Evolutionary conservation across 2,888 invertebrate genomes (phyloP), one percentile per base, ranked within the genome.

Genomic region (Electrophaes corylata): DNA sequence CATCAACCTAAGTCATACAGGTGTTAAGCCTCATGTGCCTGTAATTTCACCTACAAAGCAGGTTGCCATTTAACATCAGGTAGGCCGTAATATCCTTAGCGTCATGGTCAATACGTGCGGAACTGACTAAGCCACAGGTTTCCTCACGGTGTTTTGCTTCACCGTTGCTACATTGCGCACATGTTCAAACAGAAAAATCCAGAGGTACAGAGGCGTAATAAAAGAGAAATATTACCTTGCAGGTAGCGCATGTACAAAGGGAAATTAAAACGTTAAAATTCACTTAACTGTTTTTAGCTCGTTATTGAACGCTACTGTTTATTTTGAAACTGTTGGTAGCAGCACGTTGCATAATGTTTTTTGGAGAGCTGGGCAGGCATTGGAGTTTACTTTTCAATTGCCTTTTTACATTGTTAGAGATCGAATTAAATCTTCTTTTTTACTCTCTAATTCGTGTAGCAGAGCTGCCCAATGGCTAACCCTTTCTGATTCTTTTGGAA

Each of bases 291-390:
- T 52, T 48, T 56, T 52, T 37, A 35, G 23, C 46, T 54, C 52
- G 53, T 50, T 61, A 61, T 57, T 57, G 56, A 59, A 59, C 37
- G 49, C 19, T 18, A 60, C 48, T 57, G 45, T 57, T 46, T 57
- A 49, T 43, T 57, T 57, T 46, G 8, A 40, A 46, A 39, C 48
- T 50, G 48, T 45, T 58, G 37, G 43, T 33, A 41, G 40, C 23
- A 10, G 26, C 10, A 29, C 37, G 14, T 12, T 44, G 44, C 37
- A 18, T 41, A 14, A 41, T 47, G 14, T 10, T 48, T 43, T 47
- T 55, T 12, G 5, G 2, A 37, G 41, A 35, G 37, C 26, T 44
- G n/a, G 35, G 18, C 19, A 12, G 40, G 40, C 14, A 18, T n/a
- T 20, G n/a, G 29, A 47, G 16, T 35, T 33, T n/a, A 6, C 14